Evolutionary conservation across 2,797 vertebrate species (phyloP), one percentile per base, ranked within the genome.

Genomic region (Sebastes miniatus): DNA sequence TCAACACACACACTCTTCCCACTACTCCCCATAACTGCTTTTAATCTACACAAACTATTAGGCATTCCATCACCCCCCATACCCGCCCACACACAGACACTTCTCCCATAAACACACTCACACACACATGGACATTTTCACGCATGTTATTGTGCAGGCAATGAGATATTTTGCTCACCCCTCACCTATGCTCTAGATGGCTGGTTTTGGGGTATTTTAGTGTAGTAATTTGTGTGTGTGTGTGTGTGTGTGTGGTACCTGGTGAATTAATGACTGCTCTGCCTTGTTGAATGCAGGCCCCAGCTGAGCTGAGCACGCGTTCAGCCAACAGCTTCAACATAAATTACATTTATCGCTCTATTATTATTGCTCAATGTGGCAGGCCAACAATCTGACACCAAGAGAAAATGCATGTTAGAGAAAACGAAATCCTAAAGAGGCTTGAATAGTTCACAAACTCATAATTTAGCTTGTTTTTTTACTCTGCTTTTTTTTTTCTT

Each of bases 31-130:
- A 86, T 91, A 89, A 87, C 90, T 91, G 87, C 79, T 89, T 91
- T 92, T 89, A 91, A 92, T 92, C 87, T 89, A 90, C 91, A 88
- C 88, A 92, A 91, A 91, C 89, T 92, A 90, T 88, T 89, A 83
- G 80, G 81, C 91, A 92, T 92, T 91, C 90, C 88, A 87, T 88
- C 83, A 87, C 58, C 59, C 52, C 62, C 62, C 59, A 24, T 69
- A 64, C 86, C 88, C 89, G 65, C 92, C 87, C 91, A 90, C 92
- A 87, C 88, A 80, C 88, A 91, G 80, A 89, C 91, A 92, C 89
- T 84, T 88, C 89, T 92, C 83, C 83, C 78, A 86, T 91, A 93
- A 90, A 94, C 92, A 94, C 90, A 71, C 82, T 57, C 84, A 87
- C 81, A 84, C 83, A 85, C 83, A 85, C 79, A 76, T 56, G 66